Evolutionary conservation across 1,140 invertebrate genomes (phyloP), one percentile per base, ranked within the genome.

Genomic region (Pristionchus pacificus): DNA sequence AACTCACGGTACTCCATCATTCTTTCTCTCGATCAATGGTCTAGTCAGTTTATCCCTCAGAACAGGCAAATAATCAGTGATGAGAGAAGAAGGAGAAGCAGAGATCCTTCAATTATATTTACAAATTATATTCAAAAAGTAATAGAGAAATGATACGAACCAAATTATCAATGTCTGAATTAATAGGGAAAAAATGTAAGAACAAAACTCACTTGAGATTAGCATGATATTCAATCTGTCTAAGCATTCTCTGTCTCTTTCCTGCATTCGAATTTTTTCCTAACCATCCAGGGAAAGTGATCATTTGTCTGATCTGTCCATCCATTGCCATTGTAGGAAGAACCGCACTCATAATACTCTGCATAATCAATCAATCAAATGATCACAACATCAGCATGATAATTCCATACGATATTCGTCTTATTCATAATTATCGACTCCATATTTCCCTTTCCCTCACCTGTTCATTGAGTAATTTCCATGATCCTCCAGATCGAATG

Each of bases 231-330:
- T 90, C 89, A 64, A 96, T 85, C 83, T 94, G 91, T 82, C 91
- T 90, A 19, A 90, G 84, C n/a, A 95, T 85, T 31, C 94, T 86
- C 55, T 91, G 88, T 79, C 91, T 88, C 86, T 96, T 96, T 74
- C 86, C 89, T 64, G 88, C 87, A 55, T 83, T 90, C 0, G 95
- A 97, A 87, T 95, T 93, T 85, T 94, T 93, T 0, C 96, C 97
- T 32, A 99, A 88, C 94, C 95, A 98, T n/a, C 25, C 88, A 84
- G 2, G 97, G 95, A 85, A 98, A 98, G 78, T 91, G 89, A 95
- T 91, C 86, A 91, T 90, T 0, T 88, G 88, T 1, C 85, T 85
- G 27, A 94, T 84, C 79, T 90, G 86, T 1, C 95, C 94, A 49
- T 89, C 88, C 88, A 98, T 89, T 32, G 89, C 85, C 77, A 91